Conservation (phyloP, 1,140 invertebrate genomes). For the Drosophila persimilis region DNA sequence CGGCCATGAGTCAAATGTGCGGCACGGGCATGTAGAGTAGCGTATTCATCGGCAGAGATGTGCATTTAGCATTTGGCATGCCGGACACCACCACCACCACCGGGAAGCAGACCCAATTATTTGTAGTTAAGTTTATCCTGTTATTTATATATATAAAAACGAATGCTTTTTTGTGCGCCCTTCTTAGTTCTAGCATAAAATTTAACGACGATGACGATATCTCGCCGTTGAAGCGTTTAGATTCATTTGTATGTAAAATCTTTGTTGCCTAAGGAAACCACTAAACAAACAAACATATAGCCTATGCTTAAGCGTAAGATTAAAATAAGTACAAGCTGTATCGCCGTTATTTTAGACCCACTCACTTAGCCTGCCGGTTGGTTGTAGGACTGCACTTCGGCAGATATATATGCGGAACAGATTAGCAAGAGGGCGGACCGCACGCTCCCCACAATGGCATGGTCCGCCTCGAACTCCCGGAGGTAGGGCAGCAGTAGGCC, state of each 20-base stretch:
- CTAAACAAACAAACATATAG: conserved; percentile 24
- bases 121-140: too few relatives aligned
- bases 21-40: conserved; percentile 38
- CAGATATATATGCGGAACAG: conserved; percentile 56
- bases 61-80: too few relatives aligned
- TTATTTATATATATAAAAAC: too few relatives aligned
- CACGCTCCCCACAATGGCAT: conserved; percentile 46
- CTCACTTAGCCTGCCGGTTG: neutral
- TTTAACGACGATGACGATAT: too few relatives aligned
- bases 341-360: conserved; percentile 9
- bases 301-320: conserved; percentile 38
- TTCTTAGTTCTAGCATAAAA: conserved; percentile 38
- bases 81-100: too few relatives aligned
- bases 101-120: too few relatives aligned
- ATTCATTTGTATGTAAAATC: conserved; percentile 34
- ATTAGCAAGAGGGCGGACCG: conserved; percentile 55
- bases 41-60: conserved; percentile 16
- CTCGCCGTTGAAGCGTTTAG: too few relatives aligned
- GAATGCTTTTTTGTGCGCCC: too few relatives aligned
- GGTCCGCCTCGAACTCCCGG: conserved; percentile 42
- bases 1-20: conserved; percentile 54
- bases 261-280: conserved; percentile 44
- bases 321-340: conserved; percentile 28
- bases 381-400: conserved; percentile 63
- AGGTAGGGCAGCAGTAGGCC: conserved; percentile 46